Percentiles rank a stretch among this genome's conserved stretches.
phyloP scores from a whole-genome alignment of 2,113 vertebrate species.

The Xenopus tropicalis region DNA sequence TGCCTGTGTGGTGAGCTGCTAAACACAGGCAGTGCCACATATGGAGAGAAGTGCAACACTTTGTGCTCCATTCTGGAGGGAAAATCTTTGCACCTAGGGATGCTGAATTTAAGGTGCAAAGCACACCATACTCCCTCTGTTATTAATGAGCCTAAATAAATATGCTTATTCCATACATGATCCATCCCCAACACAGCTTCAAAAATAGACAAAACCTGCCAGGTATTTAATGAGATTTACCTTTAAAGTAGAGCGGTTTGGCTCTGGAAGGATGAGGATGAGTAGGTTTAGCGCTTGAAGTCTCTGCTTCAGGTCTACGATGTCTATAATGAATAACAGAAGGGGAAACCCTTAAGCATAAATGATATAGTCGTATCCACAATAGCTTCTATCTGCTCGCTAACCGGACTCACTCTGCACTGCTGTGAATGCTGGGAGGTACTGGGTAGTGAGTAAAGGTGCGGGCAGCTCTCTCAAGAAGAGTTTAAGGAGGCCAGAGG shows the following conservation, averaged over 20 bases:
- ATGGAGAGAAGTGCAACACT: no score
- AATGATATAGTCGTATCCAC: no score
- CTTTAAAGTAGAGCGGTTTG: conserved; percentile 86
- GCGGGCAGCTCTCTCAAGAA: conserved; percentile 83
- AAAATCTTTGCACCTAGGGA: no score
- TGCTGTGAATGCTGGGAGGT: conserved; percentile 82
- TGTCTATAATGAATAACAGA: conserved; percentile 53
- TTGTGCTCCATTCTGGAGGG: no score
- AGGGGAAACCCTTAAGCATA: neutral
- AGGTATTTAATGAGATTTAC: conserved; percentile 53
- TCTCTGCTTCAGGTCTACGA: conserved; percentile 80
- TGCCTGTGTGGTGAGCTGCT: no score
- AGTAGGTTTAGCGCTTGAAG: conserved; percentile 85
- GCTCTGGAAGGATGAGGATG: conserved; percentile 80
- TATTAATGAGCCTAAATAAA: no score
- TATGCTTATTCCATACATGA: no score
- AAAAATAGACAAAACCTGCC: no score
- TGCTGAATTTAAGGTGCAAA: no score
- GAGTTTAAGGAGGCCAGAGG: conserved; percentile 81
- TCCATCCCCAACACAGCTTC: no score
- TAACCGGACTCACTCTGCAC: conserved; percentile 72
- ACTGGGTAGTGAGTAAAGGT: conserved; percentile 81
- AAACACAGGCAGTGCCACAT: no score
- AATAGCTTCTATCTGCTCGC: neutral
- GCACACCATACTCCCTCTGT: no score